phyloP scores from a whole-genome alignment of 1,140 invertebrate genomes.

The Drosophila ambigua region DNA sequence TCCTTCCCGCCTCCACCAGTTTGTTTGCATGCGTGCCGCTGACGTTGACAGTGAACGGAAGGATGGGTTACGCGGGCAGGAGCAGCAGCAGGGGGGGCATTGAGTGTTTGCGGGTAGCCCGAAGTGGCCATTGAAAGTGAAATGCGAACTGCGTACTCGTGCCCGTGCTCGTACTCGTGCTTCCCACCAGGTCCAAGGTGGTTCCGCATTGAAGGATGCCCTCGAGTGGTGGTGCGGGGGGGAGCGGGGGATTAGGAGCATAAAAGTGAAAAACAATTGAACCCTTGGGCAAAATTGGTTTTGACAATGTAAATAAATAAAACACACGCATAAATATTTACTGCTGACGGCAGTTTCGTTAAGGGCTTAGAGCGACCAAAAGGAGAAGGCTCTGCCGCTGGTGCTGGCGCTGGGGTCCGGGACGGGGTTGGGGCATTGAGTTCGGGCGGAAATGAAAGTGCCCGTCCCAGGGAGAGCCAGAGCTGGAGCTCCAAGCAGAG shows the following conservation, averaged over 20 bases:
- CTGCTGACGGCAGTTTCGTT: constrained; percentile 67
- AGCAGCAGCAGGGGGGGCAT: constrained; percentile 5
- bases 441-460: no score
- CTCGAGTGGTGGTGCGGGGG: no score
- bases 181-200: constrained; percentile 8
- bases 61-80: background rate
- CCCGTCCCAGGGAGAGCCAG: no score
- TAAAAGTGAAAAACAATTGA: constrained; percentile 82
- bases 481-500: background rate
- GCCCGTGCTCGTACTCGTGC: background rate
- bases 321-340: constrained; percentile 83
- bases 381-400: background rate
- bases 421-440: no score
- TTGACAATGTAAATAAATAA: constrained; percentile 83
- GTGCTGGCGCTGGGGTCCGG: no score
- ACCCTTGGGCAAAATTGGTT: constrained; percentile 82
- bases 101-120: constrained; percentile 51
- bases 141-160: constrained; percentile 40
- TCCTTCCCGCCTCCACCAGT: constrained; percentile 1
- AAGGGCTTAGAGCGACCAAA: constrained; percentile 39
- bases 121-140: constrained; percentile 63
- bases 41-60: constrained; percentile 45
- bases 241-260: constrained; percentile 28
- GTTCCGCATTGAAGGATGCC: background rate
- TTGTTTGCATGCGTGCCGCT: constrained; percentile 76